Base-by-base conservation (phyloP, 2,797 vertebrate genomes). In the Danio albolineatus region DNA sequence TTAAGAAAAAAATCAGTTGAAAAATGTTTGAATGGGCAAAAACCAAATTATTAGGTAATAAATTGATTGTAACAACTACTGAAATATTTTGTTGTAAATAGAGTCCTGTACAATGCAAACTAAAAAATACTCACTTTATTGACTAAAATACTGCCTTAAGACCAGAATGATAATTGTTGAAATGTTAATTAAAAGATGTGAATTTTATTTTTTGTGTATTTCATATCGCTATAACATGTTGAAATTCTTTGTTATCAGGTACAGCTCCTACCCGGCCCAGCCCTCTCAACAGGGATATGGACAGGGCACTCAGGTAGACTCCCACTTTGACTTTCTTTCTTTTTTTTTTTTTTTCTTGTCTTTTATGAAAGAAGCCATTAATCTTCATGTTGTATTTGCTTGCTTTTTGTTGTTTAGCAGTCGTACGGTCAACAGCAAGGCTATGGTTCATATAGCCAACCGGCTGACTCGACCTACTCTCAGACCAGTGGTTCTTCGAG, bases 371-470 rank as follows among this genome's bases (percentile, higher is more conserved):
- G 1, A 10, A 19, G n/a, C 43, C 44, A 28, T 28, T 28, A 28
- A 1, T 28, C 8, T 6, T 7, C 28, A 16, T 54, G 9, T 1
- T 70, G 54, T 19, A 19, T 8, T 6, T 43, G 7, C 2, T 7
- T 7, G 7, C 44, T 16, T 39, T 39, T 9, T 77, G 10, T 89
- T 69, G 83, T 79, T 67, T 86, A 89, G 90, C 93, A 95, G 93
- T 93, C 94, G 0, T 96, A 96, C 36, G 94, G 94, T 75, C 88
- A 89, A 66, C 95, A 95, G 49, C 95, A 95, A 89, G 93, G 93
- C 84, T 96, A 96, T 2, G 90, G 94, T 75, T 94, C 92, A 44
- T 96, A 96, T n/a, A 94, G 91, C 46, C 95, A 96, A 36, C 94
- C 95, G 73, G 84, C 91, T 0, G 95, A 96, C 7, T 92, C 93